A percentile compares a stretch with the other conserved stretches of the same genome.
Conservation (phyloP, 1,140 invertebrate species). For the Drosophila virilis region DNA sequence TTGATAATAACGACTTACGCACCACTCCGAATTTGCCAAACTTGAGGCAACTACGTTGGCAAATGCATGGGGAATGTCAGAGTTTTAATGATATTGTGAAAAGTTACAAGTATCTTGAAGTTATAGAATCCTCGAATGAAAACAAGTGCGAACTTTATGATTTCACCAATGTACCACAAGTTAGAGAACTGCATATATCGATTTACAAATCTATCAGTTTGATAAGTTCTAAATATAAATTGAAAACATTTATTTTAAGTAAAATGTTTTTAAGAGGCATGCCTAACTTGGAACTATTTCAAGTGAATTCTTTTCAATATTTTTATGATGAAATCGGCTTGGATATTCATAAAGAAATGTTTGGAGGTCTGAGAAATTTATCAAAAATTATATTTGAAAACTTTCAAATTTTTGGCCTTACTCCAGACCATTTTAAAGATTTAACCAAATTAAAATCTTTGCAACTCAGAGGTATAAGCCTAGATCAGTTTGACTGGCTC, state of each 20-base stretch:
- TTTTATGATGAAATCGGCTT: not conserved
- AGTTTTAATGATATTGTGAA: not conserved
- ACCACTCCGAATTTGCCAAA: not conserved
- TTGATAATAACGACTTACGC: not conserved
- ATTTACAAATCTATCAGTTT: not conserved
- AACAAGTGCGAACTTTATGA: not conserved
- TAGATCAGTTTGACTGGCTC: not conserved
- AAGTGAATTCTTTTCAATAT: not conserved
- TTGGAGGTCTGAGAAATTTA: not conserved
- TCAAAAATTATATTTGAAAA: not conserved
- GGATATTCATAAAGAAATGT: not conserved
- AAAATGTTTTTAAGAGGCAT: not conserved
- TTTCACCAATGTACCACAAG: not conserved
- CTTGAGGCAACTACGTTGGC: not conserved
- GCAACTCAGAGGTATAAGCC: not conserved
- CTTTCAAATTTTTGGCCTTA: not conserved
- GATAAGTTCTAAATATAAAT: no score
- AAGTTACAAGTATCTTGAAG: not conserved
- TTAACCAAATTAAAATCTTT: slow-evolving; percentile 3
- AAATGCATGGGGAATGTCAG: not conserved
- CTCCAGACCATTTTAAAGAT: not conserved
- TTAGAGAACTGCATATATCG: not conserved
- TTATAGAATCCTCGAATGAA: not conserved
- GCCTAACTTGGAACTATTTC: not conserved
- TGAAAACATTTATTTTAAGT: not conserved